These are phyloP conservation scores for Vollenhovia emeryi DNA, from an alignment of 1,140 invertebrate species.

Conservation along the genomic window DNA sequence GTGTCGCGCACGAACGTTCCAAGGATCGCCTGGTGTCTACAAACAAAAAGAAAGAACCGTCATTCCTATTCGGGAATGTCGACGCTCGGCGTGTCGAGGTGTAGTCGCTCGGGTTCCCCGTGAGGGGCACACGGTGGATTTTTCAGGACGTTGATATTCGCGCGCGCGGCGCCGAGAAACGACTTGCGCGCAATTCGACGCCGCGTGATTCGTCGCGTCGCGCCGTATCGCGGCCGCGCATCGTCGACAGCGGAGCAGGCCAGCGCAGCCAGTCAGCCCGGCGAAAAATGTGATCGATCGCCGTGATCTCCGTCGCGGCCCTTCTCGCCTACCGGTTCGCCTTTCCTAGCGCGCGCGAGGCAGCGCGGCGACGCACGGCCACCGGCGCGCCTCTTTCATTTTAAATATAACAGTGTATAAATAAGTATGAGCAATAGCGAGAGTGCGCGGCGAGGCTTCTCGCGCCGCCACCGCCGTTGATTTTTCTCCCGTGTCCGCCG, in stretches of 20 bases:
- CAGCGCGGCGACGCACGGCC: slow-evolving; percentile 69
- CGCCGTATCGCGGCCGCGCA: background rate
- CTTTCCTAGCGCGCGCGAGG: no score
- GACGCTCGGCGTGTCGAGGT: background rate
- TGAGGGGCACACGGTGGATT: background rate
- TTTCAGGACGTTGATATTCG: background rate
- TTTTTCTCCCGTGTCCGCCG: slow-evolving; percentile 1
- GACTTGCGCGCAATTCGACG: background rate
- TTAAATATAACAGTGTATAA: slow-evolving; percentile 86
- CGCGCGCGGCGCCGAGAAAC: no score
- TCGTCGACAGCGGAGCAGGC: background rate
- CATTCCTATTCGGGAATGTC: background rate
- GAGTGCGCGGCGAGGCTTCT: slow-evolving; percentile 82
- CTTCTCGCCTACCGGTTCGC: no score
- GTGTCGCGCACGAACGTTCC: background rate
- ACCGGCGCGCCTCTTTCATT: slow-evolving; percentile 79
- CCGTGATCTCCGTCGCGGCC: no score
- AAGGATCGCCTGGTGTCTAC: background rate
- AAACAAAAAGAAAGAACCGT: background rate
- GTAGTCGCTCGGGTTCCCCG: background rate
- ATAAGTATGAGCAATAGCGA: slow-evolving; percentile 86
- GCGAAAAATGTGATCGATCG: slow-evolving; percentile 35
- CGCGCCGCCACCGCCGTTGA: slow-evolving; percentile 60
- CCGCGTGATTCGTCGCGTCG: background rate
- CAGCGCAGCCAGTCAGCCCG: background rate